Evolutionary conservation across 1,140 invertebrate species (phyloP).

Genomic region (Tribolium castaneum): DNA sequence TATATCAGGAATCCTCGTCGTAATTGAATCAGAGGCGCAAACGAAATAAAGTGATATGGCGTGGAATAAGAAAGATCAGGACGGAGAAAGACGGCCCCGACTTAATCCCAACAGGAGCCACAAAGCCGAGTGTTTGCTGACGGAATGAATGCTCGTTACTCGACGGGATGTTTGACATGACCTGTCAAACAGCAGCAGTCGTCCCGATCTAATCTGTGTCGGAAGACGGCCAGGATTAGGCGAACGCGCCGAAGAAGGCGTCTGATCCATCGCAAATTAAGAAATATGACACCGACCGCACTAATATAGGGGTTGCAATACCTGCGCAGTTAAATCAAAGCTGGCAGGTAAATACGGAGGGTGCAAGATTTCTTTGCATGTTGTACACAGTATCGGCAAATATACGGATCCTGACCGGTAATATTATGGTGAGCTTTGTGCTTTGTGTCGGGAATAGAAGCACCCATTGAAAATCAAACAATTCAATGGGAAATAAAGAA

Average conservation of each 20-base stretch:
- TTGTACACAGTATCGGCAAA: constrained; percentile 2
- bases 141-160: constrained; percentile 42
- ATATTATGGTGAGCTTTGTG: constrained; percentile 16
- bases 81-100: constrained; percentile 19
- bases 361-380: not conserved
- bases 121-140: constrained; percentile 44
- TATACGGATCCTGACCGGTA: constrained; percentile 26
- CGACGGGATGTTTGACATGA: constrained; percentile 45
- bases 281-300: constrained; percentile 41
- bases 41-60: constrained; percentile 43
- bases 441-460: constrained; percentile 25
- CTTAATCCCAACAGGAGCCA: constrained; percentile 44
- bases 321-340: not conserved
- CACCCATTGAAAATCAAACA: constrained; percentile 39
- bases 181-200: constrained; percentile 42
- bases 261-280: constrained; percentile 41
- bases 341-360: not conserved
- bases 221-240: constrained; percentile 30
- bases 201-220: constrained; percentile 44
- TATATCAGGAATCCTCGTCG: constrained; percentile 37
- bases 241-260: constrained; percentile 1
- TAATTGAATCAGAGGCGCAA: constrained; percentile 41
- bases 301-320: not conserved
- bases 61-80: constrained; percentile 38
- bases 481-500: constrained; percentile 42